Evolutionary conservation across 2,888 invertebrate species (phyloP).

Genomic region (Lissocephala sabroskyi): DNA sequence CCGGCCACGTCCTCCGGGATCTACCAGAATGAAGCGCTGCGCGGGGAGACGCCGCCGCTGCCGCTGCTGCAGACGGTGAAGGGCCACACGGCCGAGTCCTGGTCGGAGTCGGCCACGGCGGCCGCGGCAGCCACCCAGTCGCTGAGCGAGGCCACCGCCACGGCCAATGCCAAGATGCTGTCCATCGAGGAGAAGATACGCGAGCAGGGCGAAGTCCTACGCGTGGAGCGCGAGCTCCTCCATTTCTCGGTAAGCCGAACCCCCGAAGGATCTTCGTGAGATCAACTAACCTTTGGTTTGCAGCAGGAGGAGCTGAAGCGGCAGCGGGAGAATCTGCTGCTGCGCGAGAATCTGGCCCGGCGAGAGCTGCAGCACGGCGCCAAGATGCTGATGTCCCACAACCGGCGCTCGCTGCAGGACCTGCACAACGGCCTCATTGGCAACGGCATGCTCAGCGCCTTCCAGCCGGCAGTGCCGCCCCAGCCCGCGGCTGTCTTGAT

Average conservation of each 20-base stretch:
- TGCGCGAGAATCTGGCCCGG: slow-evolving; percentile 78
- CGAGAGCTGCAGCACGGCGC: slow-evolving; percentile 73
- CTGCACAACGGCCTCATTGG: slow-evolving; percentile 69
- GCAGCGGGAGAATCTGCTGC: slow-evolving; percentile 81
- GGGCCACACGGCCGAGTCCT: slow-evolving; percentile 66
- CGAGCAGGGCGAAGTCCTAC: slow-evolving; percentile 82
- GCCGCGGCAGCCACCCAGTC: slow-evolving; percentile 70
- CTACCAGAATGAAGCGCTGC: slow-evolving; percentile 55
- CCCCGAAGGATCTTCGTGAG: no score
- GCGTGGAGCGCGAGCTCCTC: slow-evolving; percentile 84
- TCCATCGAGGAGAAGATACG: slow-evolving; percentile 78
- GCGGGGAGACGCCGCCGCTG: slow-evolving; percentile 51
- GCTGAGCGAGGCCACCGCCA: slow-evolving; percentile 71
- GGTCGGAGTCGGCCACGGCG: slow-evolving; percentile 67
- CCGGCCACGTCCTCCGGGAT: slow-evolving; percentile 43
- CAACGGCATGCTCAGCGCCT: slow-evolving; percentile 43
- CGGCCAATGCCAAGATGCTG: slow-evolving; percentile 75
- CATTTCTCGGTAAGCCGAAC: slow-evolving; percentile 73
- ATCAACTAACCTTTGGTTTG: no score
- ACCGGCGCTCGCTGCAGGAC: slow-evolving; percentile 79
- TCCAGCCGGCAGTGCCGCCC: slow-evolving; percentile 33
- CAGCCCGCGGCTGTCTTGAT: slow-evolving; percentile 8
- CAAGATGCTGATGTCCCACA: slow-evolving; percentile 72
- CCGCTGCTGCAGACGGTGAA: slow-evolving; percentile 64
- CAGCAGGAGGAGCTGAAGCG: slow-evolving; percentile 85